These are phyloP conservation scores for Hydrozoanthus gracilis DNA, from an alignment of 92 coral and sea anemone species.

Conservation along the genomic window DNA sequence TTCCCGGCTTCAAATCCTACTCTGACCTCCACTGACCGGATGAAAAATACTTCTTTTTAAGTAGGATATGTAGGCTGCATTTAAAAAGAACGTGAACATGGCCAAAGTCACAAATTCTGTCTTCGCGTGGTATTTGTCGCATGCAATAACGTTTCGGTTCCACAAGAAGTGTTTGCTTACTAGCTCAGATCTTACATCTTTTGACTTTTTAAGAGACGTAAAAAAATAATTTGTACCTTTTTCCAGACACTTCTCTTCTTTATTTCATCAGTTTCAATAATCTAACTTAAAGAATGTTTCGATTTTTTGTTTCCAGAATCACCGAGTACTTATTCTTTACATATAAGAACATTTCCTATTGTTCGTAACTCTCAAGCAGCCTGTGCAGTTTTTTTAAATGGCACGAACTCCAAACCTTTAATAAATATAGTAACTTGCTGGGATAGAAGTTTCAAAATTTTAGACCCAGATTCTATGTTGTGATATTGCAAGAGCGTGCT, in stretches of 20 bases:
- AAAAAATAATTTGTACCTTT: neutral
- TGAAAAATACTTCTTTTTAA: neutral
- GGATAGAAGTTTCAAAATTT: slow-evolving; percentile 35
- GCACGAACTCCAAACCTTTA: slow-evolving; percentile 29
- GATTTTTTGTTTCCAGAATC: slow-evolving; percentile 15
- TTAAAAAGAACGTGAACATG: slow-evolving; percentile 29
- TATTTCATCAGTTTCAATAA: slow-evolving; percentile 4
- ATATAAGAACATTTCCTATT: slow-evolving; percentile 22
- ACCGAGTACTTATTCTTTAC: slow-evolving; percentile 36
- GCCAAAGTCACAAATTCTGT: slow-evolving; percentile 36
- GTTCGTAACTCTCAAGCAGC: no score
- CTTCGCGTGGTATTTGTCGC: slow-evolving; percentile 33
- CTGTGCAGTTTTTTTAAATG: neutral
- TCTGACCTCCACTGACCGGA: no score
- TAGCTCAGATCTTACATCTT: slow-evolving; percentile 30
- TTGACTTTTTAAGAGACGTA: slow-evolving; percentile 9
- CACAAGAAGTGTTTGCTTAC: slow-evolving; percentile 34
- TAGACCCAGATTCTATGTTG: slow-evolving; percentile 8
- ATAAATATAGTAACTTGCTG: slow-evolving; percentile 21
- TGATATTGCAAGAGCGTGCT: slow-evolving; percentile 37
- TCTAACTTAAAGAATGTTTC: neutral
- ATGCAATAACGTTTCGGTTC: slow-evolving; percentile 19
- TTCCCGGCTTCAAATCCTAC: no score
- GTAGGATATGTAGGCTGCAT: slow-evolving; percentile 10
- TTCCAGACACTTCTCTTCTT: slow-evolving; percentile 1